Evolutionary conservation across 2,113 vertebrate genomes (phyloP), one percentile per base, ranked within the genome.

Genomic region (Leptobrachium ailaonicum): DNA sequence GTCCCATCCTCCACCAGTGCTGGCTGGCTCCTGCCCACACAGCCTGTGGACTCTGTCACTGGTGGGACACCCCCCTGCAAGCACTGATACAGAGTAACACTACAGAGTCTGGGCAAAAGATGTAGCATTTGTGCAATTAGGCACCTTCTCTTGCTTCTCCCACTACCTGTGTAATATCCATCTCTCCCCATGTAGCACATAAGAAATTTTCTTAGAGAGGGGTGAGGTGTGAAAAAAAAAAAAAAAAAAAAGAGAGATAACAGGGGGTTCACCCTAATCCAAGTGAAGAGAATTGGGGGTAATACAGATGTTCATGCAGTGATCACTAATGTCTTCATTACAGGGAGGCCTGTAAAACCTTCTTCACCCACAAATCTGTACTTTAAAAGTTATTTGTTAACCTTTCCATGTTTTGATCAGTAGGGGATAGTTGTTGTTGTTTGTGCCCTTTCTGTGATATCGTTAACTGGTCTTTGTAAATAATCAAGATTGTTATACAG

Each of bases 61-160:
- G 84, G 88, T 93, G 91, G 78, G 71, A 74, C 92, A 90, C 88
- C 90, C 86, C 89, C 86, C 89, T 93, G 90, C 89, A 95, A 96
- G 96, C 96, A 98, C 95, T 98, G 96, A 98, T 90, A 86, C 71
- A 82, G 63, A 87, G 89, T 91, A 97, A 97, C 95, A 97, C 95
- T 95, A 96, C 94, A 90, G 40, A 88, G 92, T 91, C 86, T 86
- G 97, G 97, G 95, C 97, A 94, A 94, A 91, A 87, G 85, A 98
- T 98, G 96, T 99, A 99, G 97, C 97, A 98, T 95, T 60, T 94
- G 92, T 96, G 95, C 96, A 97, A 96, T 96, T 96, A 97, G 95
- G 95, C 95, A 90, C 92, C 94, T 94, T 88, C 93, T 94, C 94
- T 95, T 95, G 94, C 95, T 96, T 95, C 91, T 92, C 95, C 93